Base-by-base conservation (phyloP, 2,113 vertebrate species). In the Tenrec ecaudatus region DNA sequence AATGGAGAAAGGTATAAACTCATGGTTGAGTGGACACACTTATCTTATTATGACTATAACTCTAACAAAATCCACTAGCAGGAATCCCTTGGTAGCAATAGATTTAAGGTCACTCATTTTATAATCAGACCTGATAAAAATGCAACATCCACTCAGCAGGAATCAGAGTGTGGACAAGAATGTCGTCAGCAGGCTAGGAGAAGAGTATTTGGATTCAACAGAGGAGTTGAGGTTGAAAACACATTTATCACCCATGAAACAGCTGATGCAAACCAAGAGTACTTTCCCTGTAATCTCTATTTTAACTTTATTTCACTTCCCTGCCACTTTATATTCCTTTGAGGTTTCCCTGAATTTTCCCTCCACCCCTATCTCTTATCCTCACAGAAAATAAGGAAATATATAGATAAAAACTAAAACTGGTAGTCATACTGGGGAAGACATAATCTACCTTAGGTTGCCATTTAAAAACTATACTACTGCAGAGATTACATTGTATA, bases 381-480 rank as follows among this genome's bases (percentile, higher is more conserved):
- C 87, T 93, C 40, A 94, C 85, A 94, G 86, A 95, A 95, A 90
- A 53, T 53, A 10, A 10, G 11, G 6, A 53, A 53, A 53, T 53
- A 53, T 53, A 53, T 5, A 53, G 47, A 14, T 10, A 53, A 10
- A 79, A 10, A 92, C 40, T 86, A 86, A 95, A 97, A 97, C 95
- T 94, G 87, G 69, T 91, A 94, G 89, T 77, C 75, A 85, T 92
- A 88, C 82, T 47, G 60, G 25, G 82, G 31, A 92, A 83, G 77
- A 90, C 79, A 93, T 96, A 95, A 97, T 96, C 97, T 95, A 95
- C 93, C 91, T 94, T 79, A 95, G 79, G 93, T 93, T 95, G 90
- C 93, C 80, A 31, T 96, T 82, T 95, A 95, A 95, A 96, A 96
- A 95, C 92, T 73, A 83, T 91, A 94, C 62, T 94, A 94, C 93